Base-by-base conservation (phyloP, 2,113 vertebrate species). In the Eidolon helvum region DNA sequence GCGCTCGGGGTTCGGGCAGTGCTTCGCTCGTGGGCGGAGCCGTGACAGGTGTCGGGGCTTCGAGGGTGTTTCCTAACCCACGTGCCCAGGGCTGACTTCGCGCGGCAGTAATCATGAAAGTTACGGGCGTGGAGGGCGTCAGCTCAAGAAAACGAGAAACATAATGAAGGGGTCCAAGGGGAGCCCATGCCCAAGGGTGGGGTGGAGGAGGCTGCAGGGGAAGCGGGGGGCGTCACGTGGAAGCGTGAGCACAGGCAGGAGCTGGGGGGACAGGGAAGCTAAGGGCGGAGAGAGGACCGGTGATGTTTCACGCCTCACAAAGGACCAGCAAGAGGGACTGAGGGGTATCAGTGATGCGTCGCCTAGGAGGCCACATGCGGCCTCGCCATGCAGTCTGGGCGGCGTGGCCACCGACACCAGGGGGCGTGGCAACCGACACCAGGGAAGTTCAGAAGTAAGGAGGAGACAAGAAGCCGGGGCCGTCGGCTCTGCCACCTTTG, bases 31-130 rank as follows among this genome's bases (percentile, higher is more conserved):
- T 30, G 40, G 48, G n/a, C 59, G 4, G 16, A 28, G 28, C 33
- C 43, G 1, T 19, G 26, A 40, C 16, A 33, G 63, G 30, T 0
- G 0, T 1, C 1, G 28, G 19, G 30, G 2, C 4, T 14, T 55
- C 26, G 28, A 68, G 14, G 21, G 21, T 40, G 19, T 33, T 82
- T 68, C 43, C 11, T 33, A 30, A 40, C 30, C 55, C 6, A 21
- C 22, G 16, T 66, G 55, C n/a, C 33, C 66, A 10, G 57, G 65
- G 61, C 66, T 8, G 0, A 30, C 75, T 40, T 24, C 43, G 48
- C 21, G 15, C 57, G 30, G 68, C 28, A 7, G 21, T 33, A 28
- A 71, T 57, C 40, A 30, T 61, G 59, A 63, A 53, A 8, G 4
- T 26, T 55, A 24, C 21, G 12, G 43, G 5, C 53, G 3, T 65